phyloP scores from a whole-genome alignment of 1,140 invertebrate species.

The Bombus consobrinus region DNA sequence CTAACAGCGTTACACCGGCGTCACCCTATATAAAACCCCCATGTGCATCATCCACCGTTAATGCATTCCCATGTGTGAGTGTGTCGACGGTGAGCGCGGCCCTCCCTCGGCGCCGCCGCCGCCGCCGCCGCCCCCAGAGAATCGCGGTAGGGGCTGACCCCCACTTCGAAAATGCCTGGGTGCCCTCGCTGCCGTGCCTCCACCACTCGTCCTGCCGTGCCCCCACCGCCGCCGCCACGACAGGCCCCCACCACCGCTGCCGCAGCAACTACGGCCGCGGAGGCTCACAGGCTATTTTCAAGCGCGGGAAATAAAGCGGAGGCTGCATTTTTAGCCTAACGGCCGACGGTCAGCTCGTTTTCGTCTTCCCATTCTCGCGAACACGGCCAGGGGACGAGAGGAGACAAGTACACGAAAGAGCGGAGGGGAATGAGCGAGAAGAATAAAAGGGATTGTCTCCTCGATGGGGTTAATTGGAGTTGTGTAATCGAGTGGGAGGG shows the following conservation, averaged over 20 bases:
- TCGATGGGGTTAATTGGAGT: slow-evolving; percentile 46
- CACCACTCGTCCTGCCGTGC: background rate
- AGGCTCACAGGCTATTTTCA: slow-evolving; percentile 77
- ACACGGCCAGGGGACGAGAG: background rate
- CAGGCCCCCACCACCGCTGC: background rate
- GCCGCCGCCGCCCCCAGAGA: background rate
- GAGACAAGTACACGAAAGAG: background rate
- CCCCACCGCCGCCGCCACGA: slow-evolving; percentile 36
- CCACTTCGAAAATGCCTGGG: slow-evolving; percentile 27
- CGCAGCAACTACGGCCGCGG: slow-evolving; percentile 37
- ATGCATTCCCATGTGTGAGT: background rate
- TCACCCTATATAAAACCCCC: slow-evolving; percentile 31
- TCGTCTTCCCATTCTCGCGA: slow-evolving; percentile 63
- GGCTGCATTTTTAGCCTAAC: slow-evolving; percentile 79
- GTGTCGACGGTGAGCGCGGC: slow-evolving; percentile 4
- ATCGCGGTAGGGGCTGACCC: background rate
- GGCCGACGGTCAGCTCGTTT: slow-evolving; percentile 78
- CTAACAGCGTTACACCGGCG: background rate
- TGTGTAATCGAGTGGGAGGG: slow-evolving; percentile 35
- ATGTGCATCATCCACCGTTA: slow-evolving; percentile 6
- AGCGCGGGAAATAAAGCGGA: slow-evolving; percentile 80
- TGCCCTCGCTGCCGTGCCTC: background rate
- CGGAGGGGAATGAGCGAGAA: background rate
- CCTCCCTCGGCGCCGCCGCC: background rate
- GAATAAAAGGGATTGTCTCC: slow-evolving; percentile 24